Base-by-base conservation (phyloP, 2,888 invertebrate species). In the Chaitophorus viminalis region DNA sequence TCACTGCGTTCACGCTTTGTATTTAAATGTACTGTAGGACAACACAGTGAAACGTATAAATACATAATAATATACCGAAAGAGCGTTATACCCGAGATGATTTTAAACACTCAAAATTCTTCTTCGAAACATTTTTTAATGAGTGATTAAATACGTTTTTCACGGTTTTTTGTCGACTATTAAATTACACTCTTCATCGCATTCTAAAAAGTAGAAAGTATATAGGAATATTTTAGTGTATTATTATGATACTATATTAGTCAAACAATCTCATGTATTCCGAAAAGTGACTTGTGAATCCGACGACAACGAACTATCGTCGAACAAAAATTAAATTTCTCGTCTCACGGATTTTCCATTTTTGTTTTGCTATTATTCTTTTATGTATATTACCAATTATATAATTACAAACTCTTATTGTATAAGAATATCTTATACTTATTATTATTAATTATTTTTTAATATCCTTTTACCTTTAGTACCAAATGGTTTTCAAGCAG, bases 201-300 rank as follows among this genome's bases (percentile, higher is more conserved):
- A 68, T 2, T 81, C 65, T 18, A 36, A 18, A 79, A n/a, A 54
- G 52, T 78, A 78, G 78, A 78, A 78, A 78, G 54, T 33, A 54
- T n/a, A 36, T 46, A 46, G 46, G 46, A 46, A 14, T 46, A 46
- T 8, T 52, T 65, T 68, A 79, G 21, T 60, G 4, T 31, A 17
- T 29, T 70, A 70, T 70, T 70, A 70, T 70, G 17, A 31, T 70
- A 31, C 17, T 21, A 60, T 60, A 60, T 25, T 60, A 65, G 79
- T 79, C 18, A 29, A 79, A 79, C 36, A 68, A 36, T 65, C 36
- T 36, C 65, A 39, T 79, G 79, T 39, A 65, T 29, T 39, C n/a
- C 31, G 4, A 68, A 39, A 79, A 65, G 65, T 79, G 39, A 39
- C 65, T 68, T 39, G 65, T 65, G 65, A 65, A 79, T 79, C 17